Conservation (phyloP, 2,888 invertebrate species). For the Gymnoscelis rufifasciata region DNA sequence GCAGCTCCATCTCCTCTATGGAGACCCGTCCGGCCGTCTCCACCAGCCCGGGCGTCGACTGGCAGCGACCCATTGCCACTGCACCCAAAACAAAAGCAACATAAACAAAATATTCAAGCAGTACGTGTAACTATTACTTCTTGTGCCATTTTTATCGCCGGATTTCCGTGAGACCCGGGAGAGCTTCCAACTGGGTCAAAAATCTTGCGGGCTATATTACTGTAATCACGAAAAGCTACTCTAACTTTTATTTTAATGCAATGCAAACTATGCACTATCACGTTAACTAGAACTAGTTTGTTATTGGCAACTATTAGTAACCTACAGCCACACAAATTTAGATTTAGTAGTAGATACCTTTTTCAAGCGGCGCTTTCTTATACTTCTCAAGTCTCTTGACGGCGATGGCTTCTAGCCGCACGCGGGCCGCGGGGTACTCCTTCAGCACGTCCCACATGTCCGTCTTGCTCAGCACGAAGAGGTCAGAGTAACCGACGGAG, state of each 20-base stretch:
- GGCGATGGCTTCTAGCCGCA: conserved; percentile 97
- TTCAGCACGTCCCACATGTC: conserved; percentile 99
- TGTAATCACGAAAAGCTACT: conserved; percentile 7
- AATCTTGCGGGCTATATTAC: conserved; percentile 11
- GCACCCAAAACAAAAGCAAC: conserved; percentile 37
- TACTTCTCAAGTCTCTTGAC: conserved; percentile 98
- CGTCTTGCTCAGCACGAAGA: conserved; percentile 98
- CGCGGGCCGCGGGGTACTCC: conserved; percentile 95
- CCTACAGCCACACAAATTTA: conserved; percentile 2
- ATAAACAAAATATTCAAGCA: conserved; percentile 31
- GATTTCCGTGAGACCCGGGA: conserved; percentile 11
- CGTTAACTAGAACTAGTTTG: not conserved
- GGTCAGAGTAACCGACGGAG: conserved; percentile 98
- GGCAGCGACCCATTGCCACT: conserved; percentile 97
- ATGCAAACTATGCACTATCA: not conserved
- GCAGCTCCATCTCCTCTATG: conserved; percentile 82
- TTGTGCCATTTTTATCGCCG: conserved; percentile 15
- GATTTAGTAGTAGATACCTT: conserved; percentile 81
- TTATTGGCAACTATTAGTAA: not conserved
- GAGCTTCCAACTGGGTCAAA: conserved; percentile 17
- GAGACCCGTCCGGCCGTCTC: conserved; percentile 95
- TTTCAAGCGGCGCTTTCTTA: conserved; percentile 94
- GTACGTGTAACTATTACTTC: conserved; percentile 3
- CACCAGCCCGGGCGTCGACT: conserved; percentile 96
- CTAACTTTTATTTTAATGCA: not conserved